phyloP scores from a whole-genome alignment of 2,113 vertebrate genomes.

The Thamnophis sirtalis region DNA sequence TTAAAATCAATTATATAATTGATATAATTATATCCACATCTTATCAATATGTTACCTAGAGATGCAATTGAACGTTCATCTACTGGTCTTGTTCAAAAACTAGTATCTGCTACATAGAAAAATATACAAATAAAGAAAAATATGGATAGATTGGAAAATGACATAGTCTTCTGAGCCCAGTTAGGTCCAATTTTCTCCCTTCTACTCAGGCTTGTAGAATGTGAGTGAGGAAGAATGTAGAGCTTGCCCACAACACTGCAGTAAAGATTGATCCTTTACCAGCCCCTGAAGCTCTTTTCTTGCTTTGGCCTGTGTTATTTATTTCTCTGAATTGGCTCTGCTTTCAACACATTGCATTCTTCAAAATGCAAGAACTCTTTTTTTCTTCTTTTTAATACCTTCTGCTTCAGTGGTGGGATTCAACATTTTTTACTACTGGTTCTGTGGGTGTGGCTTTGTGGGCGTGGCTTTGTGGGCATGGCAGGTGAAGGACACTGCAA shows the following conservation, averaged over 20 bases:
- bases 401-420: background rate
- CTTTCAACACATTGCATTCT: background rate
- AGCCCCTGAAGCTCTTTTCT: background rate
- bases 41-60: background rate
- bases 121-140: background rate
- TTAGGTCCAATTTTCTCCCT: background rate
- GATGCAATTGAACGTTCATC: background rate
- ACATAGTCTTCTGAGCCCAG: background rate
- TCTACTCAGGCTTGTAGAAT: background rate
- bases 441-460: too few species aligned
- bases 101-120: background rate
- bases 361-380: background rate
- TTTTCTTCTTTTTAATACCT: background rate
- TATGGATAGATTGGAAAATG: background rate
- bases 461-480: too few species aligned
- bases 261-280: background rate
- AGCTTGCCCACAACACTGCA: background rate
- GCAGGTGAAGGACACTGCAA: too few species aligned
- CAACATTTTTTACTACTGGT: too few species aligned
- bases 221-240: background rate
- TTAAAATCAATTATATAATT: background rate
- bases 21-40: background rate
- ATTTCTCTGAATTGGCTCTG: background rate
- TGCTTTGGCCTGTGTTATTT: background rate
- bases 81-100: background rate